A percentile compares a stretch with the other conserved stretches of the same genome.
These are phyloP conservation scores for Penaeus chinensis DNA, from an alignment of 1,140 invertebrate genomes.

Conservation along the genomic window DNA sequence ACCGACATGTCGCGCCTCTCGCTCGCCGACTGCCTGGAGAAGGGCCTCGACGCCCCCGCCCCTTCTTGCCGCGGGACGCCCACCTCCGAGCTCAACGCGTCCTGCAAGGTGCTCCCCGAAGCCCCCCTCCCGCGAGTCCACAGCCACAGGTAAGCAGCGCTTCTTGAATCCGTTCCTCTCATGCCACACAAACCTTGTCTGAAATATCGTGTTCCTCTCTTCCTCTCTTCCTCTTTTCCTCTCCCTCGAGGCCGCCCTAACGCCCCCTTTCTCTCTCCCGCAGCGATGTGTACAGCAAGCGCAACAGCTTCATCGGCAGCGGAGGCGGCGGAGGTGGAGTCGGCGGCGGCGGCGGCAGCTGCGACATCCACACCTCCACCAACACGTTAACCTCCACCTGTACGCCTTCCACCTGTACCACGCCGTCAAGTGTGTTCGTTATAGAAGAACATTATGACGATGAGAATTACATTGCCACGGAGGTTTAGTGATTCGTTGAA, in stretches of 20 bases:
- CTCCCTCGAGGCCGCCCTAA: neutral
- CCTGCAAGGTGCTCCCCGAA: constrained; percentile 48
- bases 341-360: constrained; percentile 2
- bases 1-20: constrained; percentile 61
- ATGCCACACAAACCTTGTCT: neutral
- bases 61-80: constrained; percentile 42
- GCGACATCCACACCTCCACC: constrained; percentile 53
- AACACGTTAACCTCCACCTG: constrained; percentile 61
- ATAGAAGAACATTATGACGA: constrained; percentile 75
- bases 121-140: constrained; percentile 49
- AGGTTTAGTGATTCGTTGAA: constrained; percentile 71
- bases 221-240: no score
- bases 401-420: constrained; percentile 60
- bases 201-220: neutral
- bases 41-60: constrained; percentile 59
- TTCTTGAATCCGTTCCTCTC: neutral
- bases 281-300: constrained; percentile 71
- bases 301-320: constrained; percentile 68
- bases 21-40: constrained; percentile 61
- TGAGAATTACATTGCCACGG: constrained; percentile 73
- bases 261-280: constrained; percentile 64
- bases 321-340: constrained; percentile 24
- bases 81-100: constrained; percentile 45
- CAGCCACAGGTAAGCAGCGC: constrained; percentile 53
- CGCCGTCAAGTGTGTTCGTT: constrained; percentile 73